Conservation (phyloP, 2,113 vertebrate genomes). For the Atrichornis clamosus region DNA sequence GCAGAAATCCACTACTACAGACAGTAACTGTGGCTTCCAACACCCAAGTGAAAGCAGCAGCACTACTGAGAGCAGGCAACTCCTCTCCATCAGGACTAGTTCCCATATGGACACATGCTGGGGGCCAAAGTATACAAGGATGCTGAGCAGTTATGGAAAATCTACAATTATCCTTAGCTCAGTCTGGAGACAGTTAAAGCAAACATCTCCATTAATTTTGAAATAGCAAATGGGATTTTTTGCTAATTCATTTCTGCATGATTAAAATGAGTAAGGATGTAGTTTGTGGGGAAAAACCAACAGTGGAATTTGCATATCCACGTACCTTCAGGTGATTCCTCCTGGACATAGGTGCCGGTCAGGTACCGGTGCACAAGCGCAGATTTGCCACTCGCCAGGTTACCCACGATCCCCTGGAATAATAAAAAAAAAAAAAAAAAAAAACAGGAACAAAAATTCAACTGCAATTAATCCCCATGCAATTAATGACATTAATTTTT, state of each 20-base stretch:
- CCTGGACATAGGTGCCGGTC: slow-evolving; percentile 96
- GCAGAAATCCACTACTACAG: neutral
- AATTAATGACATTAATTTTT: too few species aligned
- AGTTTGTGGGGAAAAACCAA: rapidly evolving
- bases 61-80: neutral
- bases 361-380: slow-evolving; percentile 96
- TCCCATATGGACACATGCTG: neutral
- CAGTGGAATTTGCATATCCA: neutral
- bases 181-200: neutral
- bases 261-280: neutral
- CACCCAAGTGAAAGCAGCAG: neutral
- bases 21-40: neutral
- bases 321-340: slow-evolving; percentile 97
- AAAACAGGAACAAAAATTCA: neutral
- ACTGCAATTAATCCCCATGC: neutral
- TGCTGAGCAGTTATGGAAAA: neutral
- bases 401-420: slow-evolving; percentile 93
- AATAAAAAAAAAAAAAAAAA: neutral
- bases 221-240: neutral
- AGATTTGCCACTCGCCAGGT: slow-evolving; percentile 95
- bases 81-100: neutral
- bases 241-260: neutral
- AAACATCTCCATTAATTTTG: neutral
- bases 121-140: neutral
- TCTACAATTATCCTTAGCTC: neutral